phyloP scores from a whole-genome alignment of 2,113 vertebrate species.

The Pitta sordida region DNA sequence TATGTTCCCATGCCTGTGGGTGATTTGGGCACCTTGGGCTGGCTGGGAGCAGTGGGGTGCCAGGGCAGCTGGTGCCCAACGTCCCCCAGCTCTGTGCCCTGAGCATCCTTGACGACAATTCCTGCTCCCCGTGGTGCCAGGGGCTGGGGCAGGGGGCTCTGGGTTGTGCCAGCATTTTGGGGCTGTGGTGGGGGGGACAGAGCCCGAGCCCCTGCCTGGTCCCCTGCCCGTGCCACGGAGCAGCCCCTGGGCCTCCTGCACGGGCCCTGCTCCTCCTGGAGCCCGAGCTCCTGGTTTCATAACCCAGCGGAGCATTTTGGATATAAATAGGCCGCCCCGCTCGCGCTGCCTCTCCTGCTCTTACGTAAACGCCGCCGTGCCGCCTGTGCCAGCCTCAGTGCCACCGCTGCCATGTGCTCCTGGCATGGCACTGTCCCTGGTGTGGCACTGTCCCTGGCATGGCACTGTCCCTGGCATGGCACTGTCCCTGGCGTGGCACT shows the following conservation, averaged over 20 bases:
- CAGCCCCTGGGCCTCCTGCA: fast-evolving
- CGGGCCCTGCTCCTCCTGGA: background rate
- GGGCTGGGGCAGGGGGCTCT: background rate
- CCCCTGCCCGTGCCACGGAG: background rate
- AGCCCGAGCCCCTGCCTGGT: background rate
- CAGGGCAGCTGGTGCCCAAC: background rate
- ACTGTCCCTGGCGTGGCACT: no score
- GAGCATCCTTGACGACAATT: fast-evolving
- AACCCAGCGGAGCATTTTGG: background rate
- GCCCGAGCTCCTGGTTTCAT: background rate
- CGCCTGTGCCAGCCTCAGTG: background rate
- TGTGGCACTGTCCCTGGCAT: background rate
- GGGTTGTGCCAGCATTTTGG: background rate
- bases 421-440: background rate
- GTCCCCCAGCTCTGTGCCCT: fast-evolving
- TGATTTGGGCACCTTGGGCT: fast-evolving
- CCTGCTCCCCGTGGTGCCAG: fast-evolving
- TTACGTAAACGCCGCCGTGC: conserved; percentile 17
- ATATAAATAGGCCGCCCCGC: conserved; percentile 44
- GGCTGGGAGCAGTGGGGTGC: background rate
- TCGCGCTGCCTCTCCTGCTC: background rate
- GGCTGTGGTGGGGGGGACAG: background rate
- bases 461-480: fast-evolving
- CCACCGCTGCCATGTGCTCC: background rate
- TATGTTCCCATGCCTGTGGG: fast-evolving